Evolutionary conservation across 2,797 vertebrate genomes (phyloP).

Genomic region (Alectoris magna): DNA sequence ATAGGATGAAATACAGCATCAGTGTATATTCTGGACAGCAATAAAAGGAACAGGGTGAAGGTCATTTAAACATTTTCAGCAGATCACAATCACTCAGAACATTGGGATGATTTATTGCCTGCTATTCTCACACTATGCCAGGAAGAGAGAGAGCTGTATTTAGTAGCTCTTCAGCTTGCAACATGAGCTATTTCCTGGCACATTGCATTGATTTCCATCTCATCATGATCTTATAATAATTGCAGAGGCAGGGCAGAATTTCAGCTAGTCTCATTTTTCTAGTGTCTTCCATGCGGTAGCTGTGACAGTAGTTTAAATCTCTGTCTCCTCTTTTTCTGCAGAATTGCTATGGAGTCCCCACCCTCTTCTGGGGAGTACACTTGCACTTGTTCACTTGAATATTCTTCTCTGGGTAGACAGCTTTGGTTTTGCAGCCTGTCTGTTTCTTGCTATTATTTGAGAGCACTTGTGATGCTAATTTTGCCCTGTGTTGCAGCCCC

Average conservation of each 20-base stretch:
- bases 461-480: neutral
- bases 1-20: neutral
- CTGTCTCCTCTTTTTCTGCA: neutral
- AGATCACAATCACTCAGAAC: neutral
- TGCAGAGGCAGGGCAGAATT: neutral
- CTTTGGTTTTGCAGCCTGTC: neutral
- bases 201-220: neutral
- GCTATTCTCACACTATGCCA: neutral
- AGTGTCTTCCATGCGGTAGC: neutral
- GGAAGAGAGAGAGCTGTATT: neutral
- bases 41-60: neutral
- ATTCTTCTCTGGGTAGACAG: neutral
- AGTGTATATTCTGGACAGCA: neutral
- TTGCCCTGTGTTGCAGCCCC: neutral
- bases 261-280: neutral
- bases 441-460: neutral
- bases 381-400: neutral
- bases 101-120: neutral
- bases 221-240: neutral
- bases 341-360: neutral
- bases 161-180: constrained; percentile 7
- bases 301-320: neutral
- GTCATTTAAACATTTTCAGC: neutral
- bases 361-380: neutral
- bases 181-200: neutral